Conservation (phyloP, 30 jellyfish, hydroid and myxozoan species). For the Hydra vulgaris region DNA sequence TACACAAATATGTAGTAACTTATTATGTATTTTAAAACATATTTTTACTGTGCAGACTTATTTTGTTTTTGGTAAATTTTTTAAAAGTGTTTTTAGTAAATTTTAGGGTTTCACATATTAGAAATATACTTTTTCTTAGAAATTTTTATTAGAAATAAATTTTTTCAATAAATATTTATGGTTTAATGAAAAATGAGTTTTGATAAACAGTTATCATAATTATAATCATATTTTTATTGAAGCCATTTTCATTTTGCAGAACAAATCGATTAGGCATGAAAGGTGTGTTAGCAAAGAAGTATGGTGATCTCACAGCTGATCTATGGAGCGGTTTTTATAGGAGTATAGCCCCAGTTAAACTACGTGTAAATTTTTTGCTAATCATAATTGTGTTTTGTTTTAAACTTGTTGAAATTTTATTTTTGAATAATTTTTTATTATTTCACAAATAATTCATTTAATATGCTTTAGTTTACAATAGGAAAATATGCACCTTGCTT, state of each 20-base stretch:
- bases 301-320: constrained; percentile 80
- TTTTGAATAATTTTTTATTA: not conserved
- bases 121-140: too few relatives aligned
- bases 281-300: constrained; percentile 79
- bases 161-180: too few relatives aligned
- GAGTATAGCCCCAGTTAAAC: constrained; percentile 96
- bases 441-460: not conserved
- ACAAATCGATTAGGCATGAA: constrained; percentile 81
- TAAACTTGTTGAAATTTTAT: not conserved
- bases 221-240: not conserved
- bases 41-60: too few relatives aligned
- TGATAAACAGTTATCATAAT: not conserved
- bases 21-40: too few relatives aligned
- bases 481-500: constrained; percentile 93
- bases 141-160: too few relatives aligned
- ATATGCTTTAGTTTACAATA: constrained; percentile 57
- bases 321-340: constrained; percentile 92
- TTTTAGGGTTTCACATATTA: too few relatives aligned
- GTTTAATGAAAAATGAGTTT: too few relatives aligned
- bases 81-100: too few relatives aligned
- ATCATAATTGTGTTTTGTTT: not conserved
- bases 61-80: too few relatives aligned
- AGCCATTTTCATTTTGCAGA: constrained; percentile 9
- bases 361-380: constrained; percentile 50
- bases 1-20: too few relatives aligned